Evolutionary conservation across 2,888 invertebrate genomes (phyloP), one percentile per base, ranked within the genome.

Genomic region (Epirrita christyi): DNA sequence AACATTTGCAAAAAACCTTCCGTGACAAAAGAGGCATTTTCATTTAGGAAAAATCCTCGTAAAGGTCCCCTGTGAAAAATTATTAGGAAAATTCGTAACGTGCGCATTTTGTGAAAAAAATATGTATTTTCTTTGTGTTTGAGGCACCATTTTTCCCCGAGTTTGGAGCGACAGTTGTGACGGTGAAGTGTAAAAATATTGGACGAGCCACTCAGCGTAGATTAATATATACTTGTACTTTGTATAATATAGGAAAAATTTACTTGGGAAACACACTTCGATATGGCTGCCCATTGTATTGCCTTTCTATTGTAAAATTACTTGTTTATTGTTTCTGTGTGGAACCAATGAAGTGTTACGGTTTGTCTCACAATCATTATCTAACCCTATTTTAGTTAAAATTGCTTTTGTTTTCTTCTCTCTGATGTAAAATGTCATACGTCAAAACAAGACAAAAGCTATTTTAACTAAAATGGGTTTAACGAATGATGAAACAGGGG

Each of bases 51-150:
- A 75, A 76, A 73, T 68, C 68, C 71, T 66, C 69, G 72, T 70
- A 62, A 70, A 73, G 78, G 79, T 78, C 80, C 73, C 78, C 68
- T 63, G 80, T 82, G 81, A 81, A 82, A 83, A 81, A 82, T 82
- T 81, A 80, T 76, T 75, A 75, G 72, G 69, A 71, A 71, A 68
- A 68, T 68, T 67, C 63, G 65, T 57, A 59, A 60, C 62, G 64
- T 66, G 64, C 66, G 68, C 73, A 71, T 72, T 76, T 73, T 75
- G 73, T 72, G 68, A 67, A 73, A 76, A n/a, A 80, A 77, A 80
- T 74, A 72, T 72, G 71, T 75, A 76, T 72, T 73, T 68, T 71
- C 70, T 77, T 80, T 80, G 75, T 82, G 70, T 81, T 80, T 75
- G 74, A 75, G 73, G 70, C 64, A 76, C 66, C 76, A 80, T 77